Base-by-base conservation (phyloP, 1,140 invertebrate species). In the Trichonephila clavata region DNA sequence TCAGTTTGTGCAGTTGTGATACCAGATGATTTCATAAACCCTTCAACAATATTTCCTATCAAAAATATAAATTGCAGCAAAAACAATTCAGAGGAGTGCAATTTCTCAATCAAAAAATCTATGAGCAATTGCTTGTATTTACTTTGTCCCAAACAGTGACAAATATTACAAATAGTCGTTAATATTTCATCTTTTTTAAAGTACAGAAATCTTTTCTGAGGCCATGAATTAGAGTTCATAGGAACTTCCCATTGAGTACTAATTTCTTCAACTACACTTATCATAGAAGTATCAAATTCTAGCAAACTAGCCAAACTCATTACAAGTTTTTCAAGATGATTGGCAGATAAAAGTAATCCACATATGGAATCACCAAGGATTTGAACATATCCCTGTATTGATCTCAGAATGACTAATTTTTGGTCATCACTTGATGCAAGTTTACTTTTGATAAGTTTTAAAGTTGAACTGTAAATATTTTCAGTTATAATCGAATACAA, bases 101-200 rank as follows among this genome's bases (percentile, higher is more conserved):
- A 16, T 86, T 93, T 93, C 43, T 93, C 91, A 60, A 87, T 24
- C 1, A 93, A n/a, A 50, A 87, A 93, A 32, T 93, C 65, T 86
- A 87, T 87, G 24, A 93, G n/a, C n/a, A 87, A 80, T 27, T 57
- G 27, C 7, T 20, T 43, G n/a, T 93, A 20, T 60, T 43, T 63
- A 77, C 57, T 43, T 27, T 77, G 8, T 6, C 83, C 84, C 18
- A 93, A 87, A n/a, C 10, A 59, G 4, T 61, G 39, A 63, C 83
- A 87, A 43, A 93, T 77, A 7, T 60, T 60, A 13, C 20, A 87
- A 80, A 93, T 43, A 14, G 83, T 59, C 27, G 21, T n/a, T 24
- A 93, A 77, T 77, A 93, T 87, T 20, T 86, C 84, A 16, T 87
- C 83, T 59, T 86, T 84, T 60, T 93, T 63, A 80, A 93, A 93